Evolutionary conservation across 2,888 invertebrate genomes (phyloP), one percentile per base, ranked within the genome.

Genomic region (Lasioglossum vierecki): DNA sequence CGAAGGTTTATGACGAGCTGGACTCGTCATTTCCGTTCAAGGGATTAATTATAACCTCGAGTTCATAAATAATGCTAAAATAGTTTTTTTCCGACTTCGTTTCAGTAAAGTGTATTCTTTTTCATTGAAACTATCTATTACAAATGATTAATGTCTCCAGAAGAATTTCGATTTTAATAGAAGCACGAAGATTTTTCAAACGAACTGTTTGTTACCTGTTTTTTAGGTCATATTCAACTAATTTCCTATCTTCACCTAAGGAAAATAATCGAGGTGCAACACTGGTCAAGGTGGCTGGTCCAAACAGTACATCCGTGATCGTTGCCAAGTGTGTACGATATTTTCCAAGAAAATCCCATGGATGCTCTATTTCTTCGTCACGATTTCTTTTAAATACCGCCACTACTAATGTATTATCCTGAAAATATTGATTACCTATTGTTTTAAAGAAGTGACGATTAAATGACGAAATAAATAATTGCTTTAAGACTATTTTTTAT

Each of bases 331-430:
- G 97, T 0, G 96, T 95, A 73, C 96, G 95, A 86, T 96, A 96
- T 93, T 97, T 97, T 18, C 96, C 97, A 41, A 96, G 83, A 85
- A 96, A 96, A 0, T 89, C 86, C 97, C 97, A 97, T 8, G 87
- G 72, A 0, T 84, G 88, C 0, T 92, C 87, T 86, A 95, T 96
- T 85, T 95, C 95, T 90, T 96, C 95, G 2, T 66, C 66, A 0
- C 13, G 9, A 22, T 88, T 90, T 74, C 46, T 85, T 72, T 87
- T 91, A 46, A 93, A 93, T 5, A 96, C 95, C 86, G 95, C 95
- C 1, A 97, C 95, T 0, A 96, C 96, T 90, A 94, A 94, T 13
- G 95, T 95, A 9, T 89, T 90, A 89, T 97, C 97, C 97, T 97
- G 9, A 26, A 77, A 70, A 22, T 5, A 9, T 46, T 18, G 41